Evolutionary conservation across 2,797 vertebrate species (phyloP), one percentile per base, ranked within the genome.

Genomic region (Sardinella longiceps): DNA sequence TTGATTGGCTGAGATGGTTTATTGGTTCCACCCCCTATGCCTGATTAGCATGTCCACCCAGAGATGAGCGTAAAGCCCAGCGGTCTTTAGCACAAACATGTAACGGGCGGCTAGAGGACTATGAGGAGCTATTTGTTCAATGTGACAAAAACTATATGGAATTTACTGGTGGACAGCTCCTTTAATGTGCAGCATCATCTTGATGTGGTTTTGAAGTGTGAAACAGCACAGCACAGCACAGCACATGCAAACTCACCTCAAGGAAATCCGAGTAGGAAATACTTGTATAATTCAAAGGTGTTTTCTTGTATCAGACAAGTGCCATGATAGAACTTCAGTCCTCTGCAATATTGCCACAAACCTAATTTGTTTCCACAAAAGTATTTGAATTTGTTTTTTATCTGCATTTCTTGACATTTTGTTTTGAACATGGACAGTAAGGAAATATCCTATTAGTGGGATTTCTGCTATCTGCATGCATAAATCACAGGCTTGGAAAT

Each of bases 381-480:
- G 90, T 39, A 77, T 74, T 39, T 43, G 86, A 89, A 88, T 91
- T 91, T 87, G 37, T 60, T 82, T 82, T 86, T 80, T 70, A 81
- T 87, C 77, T 85, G 83, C 90, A 91, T 92, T 93, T n/a, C n/a
- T 91, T 94, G 92, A 94, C 93, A 91, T 94, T 92, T 92, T 93
- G 89, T 92, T 93, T 92, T 92, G 92, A 90, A 90, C 90, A 85
- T 90, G 88, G 89, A 91, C 91, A 93, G 91, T 88, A 90, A 93
- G 92, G 91, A 92, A 93, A 94, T 93, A 93, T 94, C 92, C 92
- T 90, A 94, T 94, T 94, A 95, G 92, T 90, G 88, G 89, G 84
- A 90, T 90, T 90, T 88, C 89, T 91, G 86, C 91, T 91, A 92
- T 93, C 92, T 94, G 85, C 89, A 80, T 85, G 90, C 90, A 93